These are phyloP conservation scores for Mormyrops attenuatus DNA, from an alignment of 2,797 vertebrate species.

Conservation along the genomic window DNA sequence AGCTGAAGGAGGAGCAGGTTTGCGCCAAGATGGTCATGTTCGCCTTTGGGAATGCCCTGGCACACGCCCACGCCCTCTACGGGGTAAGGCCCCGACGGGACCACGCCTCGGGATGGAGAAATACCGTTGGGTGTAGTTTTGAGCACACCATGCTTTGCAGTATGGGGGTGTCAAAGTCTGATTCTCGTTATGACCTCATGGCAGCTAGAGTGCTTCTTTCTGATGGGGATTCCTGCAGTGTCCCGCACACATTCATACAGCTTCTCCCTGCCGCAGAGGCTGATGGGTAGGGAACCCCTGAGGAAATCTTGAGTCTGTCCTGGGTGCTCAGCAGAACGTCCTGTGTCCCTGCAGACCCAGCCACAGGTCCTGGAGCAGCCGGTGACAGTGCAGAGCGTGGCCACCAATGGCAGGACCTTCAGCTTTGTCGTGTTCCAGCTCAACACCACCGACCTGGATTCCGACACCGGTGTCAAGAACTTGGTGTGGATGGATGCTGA, in stretches of 20 bases:
- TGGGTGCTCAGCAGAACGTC: background rate
- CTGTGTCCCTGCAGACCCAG: constrained; percentile 51
- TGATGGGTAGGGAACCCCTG: background rate
- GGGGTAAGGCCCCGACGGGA: constrained; percentile 63
- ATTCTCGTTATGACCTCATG: background rate
- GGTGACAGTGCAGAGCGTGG: constrained; percentile 78
- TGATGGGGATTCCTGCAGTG: background rate
- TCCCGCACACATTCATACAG: background rate
- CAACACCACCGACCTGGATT: constrained; percentile 80
- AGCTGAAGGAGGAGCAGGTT: constrained; percentile 73
- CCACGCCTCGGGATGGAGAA: background rate
- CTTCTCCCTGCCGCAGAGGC: background rate
- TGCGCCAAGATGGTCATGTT: constrained; percentile 90
- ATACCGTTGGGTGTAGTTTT: background rate
- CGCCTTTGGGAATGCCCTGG: constrained; percentile 79
- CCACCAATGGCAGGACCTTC: constrained; percentile 80
- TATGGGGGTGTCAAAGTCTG: background rate
- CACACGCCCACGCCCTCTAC: constrained; percentile 67
- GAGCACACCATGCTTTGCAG: background rate
- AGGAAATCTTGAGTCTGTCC: background rate
- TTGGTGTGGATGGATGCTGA: constrained; percentile 82
- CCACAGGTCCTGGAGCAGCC: constrained; percentile 69
- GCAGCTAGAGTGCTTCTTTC: background rate
- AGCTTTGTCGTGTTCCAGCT: constrained; percentile 87
- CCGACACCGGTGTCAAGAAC: constrained; percentile 77